Conservation (phyloP, 2,113 vertebrate genomes). For the Catagonus wagneri region DNA sequence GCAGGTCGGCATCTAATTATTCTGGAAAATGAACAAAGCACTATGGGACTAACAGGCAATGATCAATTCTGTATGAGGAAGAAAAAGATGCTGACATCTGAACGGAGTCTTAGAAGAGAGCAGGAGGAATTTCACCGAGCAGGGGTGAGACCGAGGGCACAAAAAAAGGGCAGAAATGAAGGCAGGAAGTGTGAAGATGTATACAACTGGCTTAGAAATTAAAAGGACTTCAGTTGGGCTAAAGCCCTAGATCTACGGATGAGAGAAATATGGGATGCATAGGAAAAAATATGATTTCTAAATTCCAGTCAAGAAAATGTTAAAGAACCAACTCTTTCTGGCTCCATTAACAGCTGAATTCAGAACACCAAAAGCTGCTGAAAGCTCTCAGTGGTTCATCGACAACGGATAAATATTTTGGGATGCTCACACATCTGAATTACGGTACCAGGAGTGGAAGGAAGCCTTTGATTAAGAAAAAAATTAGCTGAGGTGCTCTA, state of each 20-base stretch:
- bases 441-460: not conserved
- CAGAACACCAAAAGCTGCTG: not conserved
- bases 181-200: rapidly evolving
- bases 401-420: not conserved
- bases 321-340: not conserved
- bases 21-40: not conserved
- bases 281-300: not conserved
- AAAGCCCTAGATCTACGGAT: not conserved
- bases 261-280: not conserved
- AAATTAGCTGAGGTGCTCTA: not conserved
- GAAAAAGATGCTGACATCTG: not conserved
- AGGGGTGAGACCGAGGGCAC: too few species aligned
- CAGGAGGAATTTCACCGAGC: not conserved
- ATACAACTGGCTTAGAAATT: not conserved
- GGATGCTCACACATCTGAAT: not conserved
- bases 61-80: not conserved
- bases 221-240: not conserved
- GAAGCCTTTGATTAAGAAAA: not conserved
- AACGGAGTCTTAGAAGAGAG: not conserved
- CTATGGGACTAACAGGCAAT: not conserved
- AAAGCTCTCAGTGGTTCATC: not conserved
- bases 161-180: not conserved
- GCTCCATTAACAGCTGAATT: not conserved
- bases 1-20: not conserved
- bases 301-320: not conserved